A percentile compares a stretch with the other conserved stretches of the same genome.
Evolutionary conservation across 35 echinoderm and acorn worm species (phyloP).

Genomic region (Heliocidaris erythrogramma): DNA sequence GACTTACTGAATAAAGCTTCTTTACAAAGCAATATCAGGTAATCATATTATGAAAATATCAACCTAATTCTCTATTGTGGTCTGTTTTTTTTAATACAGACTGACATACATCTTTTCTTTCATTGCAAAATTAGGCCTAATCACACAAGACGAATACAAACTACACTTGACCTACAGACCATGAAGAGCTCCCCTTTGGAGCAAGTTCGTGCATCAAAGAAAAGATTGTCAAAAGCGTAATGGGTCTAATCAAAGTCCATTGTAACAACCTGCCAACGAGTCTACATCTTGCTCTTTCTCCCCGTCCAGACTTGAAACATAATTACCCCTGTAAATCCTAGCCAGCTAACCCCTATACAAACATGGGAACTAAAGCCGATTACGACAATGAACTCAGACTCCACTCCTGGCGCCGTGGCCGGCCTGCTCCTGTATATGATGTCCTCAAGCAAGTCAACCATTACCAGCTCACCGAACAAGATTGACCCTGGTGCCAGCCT

Average conservation of each 20-base stretch:
- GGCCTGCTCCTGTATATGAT: neutral
- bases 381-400: neutral
- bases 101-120: neutral
- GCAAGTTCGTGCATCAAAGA: neutral
- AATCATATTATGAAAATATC: conserved; percentile 14
- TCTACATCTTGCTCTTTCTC: neutral
- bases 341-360: neutral
- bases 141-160: neutral
- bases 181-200: neutral
- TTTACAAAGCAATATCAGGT: neutral
- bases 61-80: neutral
- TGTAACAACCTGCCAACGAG: neutral
- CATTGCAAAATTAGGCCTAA: neutral
- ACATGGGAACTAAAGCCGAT: neutral
- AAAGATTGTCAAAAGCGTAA: neutral
- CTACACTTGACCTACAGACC: conserved; percentile 8
- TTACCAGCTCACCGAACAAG: neutral
- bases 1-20: neutral
- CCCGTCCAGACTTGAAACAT: neutral
- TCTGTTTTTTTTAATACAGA: neutral
- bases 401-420: neutral
- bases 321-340: neutral
- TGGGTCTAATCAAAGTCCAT: neutral
- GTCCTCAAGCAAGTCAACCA: neutral
- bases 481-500: neutral